These are phyloP conservation scores for Cyprinodon diabolis DNA, from an alignment of 2,797 vertebrate genomes.

Conservation along the genomic window DNA sequence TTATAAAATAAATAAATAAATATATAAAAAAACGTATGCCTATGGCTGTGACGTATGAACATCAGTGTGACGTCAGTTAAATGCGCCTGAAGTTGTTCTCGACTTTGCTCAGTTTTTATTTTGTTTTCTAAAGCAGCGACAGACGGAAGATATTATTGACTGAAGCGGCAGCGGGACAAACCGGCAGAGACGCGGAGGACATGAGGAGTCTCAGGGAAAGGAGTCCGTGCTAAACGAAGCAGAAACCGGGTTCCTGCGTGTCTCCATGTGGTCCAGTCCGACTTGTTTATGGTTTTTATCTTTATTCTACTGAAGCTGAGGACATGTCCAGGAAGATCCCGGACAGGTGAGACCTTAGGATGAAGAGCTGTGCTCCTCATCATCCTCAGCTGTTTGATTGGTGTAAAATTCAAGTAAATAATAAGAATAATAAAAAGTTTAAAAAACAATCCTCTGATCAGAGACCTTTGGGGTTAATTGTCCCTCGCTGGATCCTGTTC, in stretches of 20 bases:
- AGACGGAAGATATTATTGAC: too few species aligned
- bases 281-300: not conserved
- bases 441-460: too few species aligned
- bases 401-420: too few species aligned
- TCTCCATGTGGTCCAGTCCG: not conserved
- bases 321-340: slow-evolving; percentile 9
- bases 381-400: not conserved
- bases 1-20: too few species aligned
- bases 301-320: not conserved
- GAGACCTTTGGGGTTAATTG: too few species aligned
- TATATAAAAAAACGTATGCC: too few species aligned
- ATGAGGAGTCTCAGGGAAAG: not conserved
- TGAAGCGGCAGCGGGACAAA: not conserved
- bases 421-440: too few species aligned
- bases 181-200: not conserved
- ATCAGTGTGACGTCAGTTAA: not conserved
- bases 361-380: not conserved
- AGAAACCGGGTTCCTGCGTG: too few species aligned
- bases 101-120: not conserved
- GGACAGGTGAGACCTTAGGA: slow-evolving; percentile 15
- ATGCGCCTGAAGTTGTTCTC: not conserved
- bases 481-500: too few species aligned
- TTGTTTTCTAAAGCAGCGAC: not conserved
- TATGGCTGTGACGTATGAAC: too few species aligned
- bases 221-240: not conserved